Conservation (phyloP, 2,888 invertebrate genomes). For the Ochropacha duplaris region DNA sequence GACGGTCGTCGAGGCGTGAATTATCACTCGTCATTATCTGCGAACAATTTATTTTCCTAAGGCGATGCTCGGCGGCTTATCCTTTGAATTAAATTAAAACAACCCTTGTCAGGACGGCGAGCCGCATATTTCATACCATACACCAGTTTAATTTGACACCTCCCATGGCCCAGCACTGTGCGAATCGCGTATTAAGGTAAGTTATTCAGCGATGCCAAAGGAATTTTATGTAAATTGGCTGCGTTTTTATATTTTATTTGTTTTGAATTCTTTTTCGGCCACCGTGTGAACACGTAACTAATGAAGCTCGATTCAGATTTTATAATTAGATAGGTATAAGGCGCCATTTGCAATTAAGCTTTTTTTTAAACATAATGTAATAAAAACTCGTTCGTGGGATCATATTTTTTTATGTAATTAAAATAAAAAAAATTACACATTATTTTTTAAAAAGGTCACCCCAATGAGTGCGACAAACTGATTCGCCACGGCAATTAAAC, state of each 20-base stretch:
- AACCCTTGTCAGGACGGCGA: conserved; percentile 51
- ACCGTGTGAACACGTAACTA: conserved; percentile 53
- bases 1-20: conserved; percentile 42
- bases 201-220: conserved; percentile 28
- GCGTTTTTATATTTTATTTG: conserved; percentile 44
- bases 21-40: conserved; percentile 68
- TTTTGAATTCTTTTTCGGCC: conserved; percentile 43
- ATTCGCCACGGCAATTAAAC: not conserved
- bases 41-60: conserved; percentile 53
- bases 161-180: conserved; percentile 21
- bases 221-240: conserved; percentile 73
- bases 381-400: conserved; percentile 19
- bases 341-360: conserved; percentile 21
- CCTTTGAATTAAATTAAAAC: conserved; percentile 75
- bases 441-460: not conserved
- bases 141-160: conserved; percentile 46
- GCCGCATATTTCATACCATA: conserved; percentile 60
- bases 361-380: conserved; percentile 19
- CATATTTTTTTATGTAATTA: not conserved
- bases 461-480: not conserved
- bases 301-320: conserved; percentile 22
- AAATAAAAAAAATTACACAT: not conserved
- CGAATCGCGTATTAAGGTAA: conserved; percentile 3
- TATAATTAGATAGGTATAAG: conserved; percentile 12
- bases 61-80: conserved; percentile 47